Conservation (phyloP, 2,797 vertebrate species). For the Urosaurus nigricauda region DNA sequence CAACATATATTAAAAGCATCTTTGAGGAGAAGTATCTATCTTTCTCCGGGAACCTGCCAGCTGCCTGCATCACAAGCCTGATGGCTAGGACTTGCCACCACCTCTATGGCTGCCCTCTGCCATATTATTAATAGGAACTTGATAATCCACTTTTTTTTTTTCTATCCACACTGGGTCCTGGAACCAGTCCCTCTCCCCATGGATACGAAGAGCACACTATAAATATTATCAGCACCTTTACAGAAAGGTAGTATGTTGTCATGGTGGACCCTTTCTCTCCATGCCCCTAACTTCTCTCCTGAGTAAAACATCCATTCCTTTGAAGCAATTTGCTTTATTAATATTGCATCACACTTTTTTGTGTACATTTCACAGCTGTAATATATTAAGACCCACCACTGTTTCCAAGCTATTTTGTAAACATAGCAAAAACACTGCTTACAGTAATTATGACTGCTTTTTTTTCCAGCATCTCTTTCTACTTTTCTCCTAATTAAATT, state of each 20-base stretch:
- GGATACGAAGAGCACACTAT: background rate
- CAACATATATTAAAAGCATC: background rate
- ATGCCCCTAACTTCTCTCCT: constrained; percentile 6
- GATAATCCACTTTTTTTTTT: no score
- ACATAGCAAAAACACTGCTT: constrained; percentile 13
- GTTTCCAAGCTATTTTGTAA: constrained; percentile 13
- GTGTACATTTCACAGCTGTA: constrained; percentile 33
- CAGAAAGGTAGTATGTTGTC: background rate
- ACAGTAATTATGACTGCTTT: constrained; percentile 23
- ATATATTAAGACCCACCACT: constrained; percentile 34
- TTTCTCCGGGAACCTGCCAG: no score
- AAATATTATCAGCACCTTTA: background rate
- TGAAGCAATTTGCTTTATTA: constrained; percentile 42
- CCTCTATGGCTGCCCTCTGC: no score
- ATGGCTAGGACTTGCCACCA: no score
- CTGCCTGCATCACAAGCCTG: no score
- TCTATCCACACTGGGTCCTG: no score
- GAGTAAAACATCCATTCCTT: constrained; percentile 20
- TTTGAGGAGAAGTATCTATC: no score
- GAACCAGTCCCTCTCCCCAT: no score
- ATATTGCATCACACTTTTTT: constrained; percentile 40
- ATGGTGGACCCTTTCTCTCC: background rate
- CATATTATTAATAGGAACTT: no score
- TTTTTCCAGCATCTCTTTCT: constrained; percentile 7
- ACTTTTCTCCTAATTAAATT: constrained; percentile 38